Evolutionary conservation across 2,797 vertebrate genomes (phyloP), one percentile per base, ranked within the genome.

Genomic region (Phataginus tricuspis): DNA sequence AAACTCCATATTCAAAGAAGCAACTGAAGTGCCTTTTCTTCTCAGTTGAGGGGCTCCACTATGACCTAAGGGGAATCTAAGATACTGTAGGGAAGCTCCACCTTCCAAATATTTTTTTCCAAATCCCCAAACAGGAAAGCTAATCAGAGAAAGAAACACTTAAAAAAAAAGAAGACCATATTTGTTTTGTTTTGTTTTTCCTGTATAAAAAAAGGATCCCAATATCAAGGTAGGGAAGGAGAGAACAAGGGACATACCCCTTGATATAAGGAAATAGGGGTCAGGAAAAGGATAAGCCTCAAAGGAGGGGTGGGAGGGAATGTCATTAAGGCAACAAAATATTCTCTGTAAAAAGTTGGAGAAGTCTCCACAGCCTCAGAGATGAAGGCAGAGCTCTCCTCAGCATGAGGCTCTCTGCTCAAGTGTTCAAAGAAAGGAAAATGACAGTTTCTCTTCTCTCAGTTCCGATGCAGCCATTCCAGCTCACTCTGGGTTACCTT

Each of bases 181-280:
- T 86, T 96, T 96, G 92, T 96, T 95, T 97, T 75, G 59, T 84
- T 96, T 97, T 87, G 77, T 97, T 95, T 95, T 96, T 90, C 45
- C 94, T 96, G 86, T 98, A 97, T 98, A 97, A 97, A 97, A 98
- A 97, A 84, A 21, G 78, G 78, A 79, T 42, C 53, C 92, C 61
- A 79, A 19, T 94, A 95, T 97, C 84, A 97, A 96, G 71, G 42
- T 78, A 92, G 78, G 92, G 45, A 86, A 64, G 45, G 83, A 71
- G 27, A 82, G 27, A 87, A 74, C 19, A 84, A 49, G 51, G 72
- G 69, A 87, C 6, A 80, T 21, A 39, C 61, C 75, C 82, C 83
- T 87, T 94, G 87, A 82, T 92, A 34, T 93, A 94, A 34, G 88
- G 85, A 93, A 66, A 94, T 15, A 1, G 61, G 55, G 53, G 37